Evolutionary conservation across 2,113 vertebrate genomes (phyloP).

Genomic region (Aldabrachelys gigantea): DNA sequence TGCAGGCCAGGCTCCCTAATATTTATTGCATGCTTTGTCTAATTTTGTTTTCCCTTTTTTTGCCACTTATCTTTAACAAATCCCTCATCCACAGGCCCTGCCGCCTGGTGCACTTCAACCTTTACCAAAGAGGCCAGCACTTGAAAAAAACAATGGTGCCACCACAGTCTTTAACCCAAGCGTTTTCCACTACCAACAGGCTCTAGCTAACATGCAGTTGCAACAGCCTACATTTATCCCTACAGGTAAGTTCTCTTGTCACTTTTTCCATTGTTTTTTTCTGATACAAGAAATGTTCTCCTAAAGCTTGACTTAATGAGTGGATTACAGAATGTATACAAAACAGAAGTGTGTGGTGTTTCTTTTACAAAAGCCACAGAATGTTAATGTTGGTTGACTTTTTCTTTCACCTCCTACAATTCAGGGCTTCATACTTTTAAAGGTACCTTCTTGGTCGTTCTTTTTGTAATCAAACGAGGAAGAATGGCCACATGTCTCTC

Average conservation of each 20-base stretch:
- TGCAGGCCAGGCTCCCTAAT: constrained; percentile 18
- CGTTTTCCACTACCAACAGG: constrained; percentile 98
- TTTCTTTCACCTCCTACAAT: background rate
- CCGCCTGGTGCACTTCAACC: constrained; percentile 85
- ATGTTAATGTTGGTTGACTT: background rate
- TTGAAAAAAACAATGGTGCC: constrained; percentile 95
- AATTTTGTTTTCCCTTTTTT: constrained; percentile 27
- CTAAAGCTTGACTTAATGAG: background rate
- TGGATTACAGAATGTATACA: background rate
- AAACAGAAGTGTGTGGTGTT: background rate
- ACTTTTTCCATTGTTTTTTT: constrained; percentile 15
- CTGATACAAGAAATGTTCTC: background rate
- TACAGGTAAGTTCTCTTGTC: constrained; percentile 84
- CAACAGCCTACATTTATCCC: constrained; percentile 93
- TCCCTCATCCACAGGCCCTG: constrained; percentile 83
- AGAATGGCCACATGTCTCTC: constrained; percentile 47
- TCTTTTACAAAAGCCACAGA: background rate
- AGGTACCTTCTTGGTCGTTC: constrained; percentile 7
- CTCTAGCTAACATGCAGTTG: constrained; percentile 95
- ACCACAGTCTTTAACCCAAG: constrained; percentile 91
- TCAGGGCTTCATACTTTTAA: constrained; percentile 29
- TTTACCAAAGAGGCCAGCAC: constrained; percentile 93
- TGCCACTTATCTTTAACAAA: constrained; percentile 69
- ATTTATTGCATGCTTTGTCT: constrained; percentile 53
- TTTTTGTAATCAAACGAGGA: constrained; percentile 17